Evolutionary conservation across 2,797 vertebrate species (phyloP), one percentile per base, ranked within the genome.

Genomic region (Intellagama lesueurii): DNA sequence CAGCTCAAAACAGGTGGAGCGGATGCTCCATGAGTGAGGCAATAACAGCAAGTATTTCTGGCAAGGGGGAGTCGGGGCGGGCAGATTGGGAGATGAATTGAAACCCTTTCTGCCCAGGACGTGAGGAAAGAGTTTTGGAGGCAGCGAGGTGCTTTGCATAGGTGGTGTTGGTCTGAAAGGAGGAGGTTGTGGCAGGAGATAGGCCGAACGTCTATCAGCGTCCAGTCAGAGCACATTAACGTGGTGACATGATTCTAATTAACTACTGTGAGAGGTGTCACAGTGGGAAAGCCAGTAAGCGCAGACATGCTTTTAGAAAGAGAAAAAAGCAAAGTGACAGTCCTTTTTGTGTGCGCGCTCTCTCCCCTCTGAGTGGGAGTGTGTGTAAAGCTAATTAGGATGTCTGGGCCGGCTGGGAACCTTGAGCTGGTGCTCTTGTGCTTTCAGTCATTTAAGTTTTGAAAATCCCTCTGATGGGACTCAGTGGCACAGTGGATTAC

Each of bases 241-340:
- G 96, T 88, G 96, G 96, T 97, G 97, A 97, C 97, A 98, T 93
- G 96, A 97, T 97, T 97, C 97, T 98, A 98, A 98, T 98, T 98
- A 98, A 97, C 96, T 95, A 96, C 96, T 87, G 88, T 96, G 96
- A 97, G 96, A 97, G 96, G 96, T 97, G 97, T 98, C 96, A 97
- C 95, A 97, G 94, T 95, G 94, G 96, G 97, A 97, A 96, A 97
- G 95, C 97, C 94, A 95, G 91, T 93, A 94, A 96, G 97, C 95
- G 85, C 95, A 96, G 93, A 96, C 86, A 92, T 88, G 96, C 97
- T 97, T 97, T 96, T 96, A 94, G 96, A 97, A 96, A 97, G 96
- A 96, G 96, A 97, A 97, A 56, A 97, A 97, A 97, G 96, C 96
- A 93, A 95, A 93, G 97, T 97, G 97, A 97, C 97, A 97, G 97